Evolutionary conservation across 2,888 invertebrate genomes (phyloP).

Genomic region (Tupiocoris notatus): DNA sequence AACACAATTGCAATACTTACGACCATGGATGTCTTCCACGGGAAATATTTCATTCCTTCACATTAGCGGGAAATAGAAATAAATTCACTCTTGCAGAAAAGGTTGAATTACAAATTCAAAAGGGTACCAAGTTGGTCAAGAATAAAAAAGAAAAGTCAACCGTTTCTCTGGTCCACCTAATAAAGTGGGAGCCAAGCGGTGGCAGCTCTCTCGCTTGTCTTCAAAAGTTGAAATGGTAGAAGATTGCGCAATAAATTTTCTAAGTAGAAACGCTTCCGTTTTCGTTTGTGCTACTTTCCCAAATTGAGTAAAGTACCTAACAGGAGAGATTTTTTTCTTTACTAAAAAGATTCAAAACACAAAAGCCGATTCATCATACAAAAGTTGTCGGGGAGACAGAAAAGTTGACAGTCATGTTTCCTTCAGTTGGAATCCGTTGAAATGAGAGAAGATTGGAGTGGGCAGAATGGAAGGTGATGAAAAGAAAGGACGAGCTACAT

Average conservation of each 20-base stretch:
- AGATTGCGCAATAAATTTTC: slow-evolving; percentile 36
- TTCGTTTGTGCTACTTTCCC: slow-evolving; percentile 30
- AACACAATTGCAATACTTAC: no score
- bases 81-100: no score
- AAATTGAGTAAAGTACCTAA: slow-evolving; percentile 39
- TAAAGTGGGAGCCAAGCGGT: no score
- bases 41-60: no score
- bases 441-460: no score
- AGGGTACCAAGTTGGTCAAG: slow-evolving; percentile 7
- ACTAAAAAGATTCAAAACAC: slow-evolving; percentile 24
- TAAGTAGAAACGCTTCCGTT: slow-evolving; percentile 32
- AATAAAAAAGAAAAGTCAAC: slow-evolving; percentile 32
- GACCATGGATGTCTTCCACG: no score
- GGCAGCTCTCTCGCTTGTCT: slow-evolving; percentile 5
- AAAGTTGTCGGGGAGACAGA: slow-evolving; percentile 34
- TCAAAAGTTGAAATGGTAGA: slow-evolving; percentile 28
- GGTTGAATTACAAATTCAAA: slow-evolving; percentile 32
- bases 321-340: slow-evolving; percentile 26
- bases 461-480: no score
- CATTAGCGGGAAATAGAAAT: no score
- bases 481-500: no score
- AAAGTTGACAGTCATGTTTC: slow-evolving; percentile 32
- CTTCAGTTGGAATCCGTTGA: no score
- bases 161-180: slow-evolving; percentile 31
- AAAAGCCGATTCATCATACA: slow-evolving; percentile 38